phyloP scores from a whole-genome alignment of 2,888 invertebrate species.

The Tanypteryx hageni region DNA sequence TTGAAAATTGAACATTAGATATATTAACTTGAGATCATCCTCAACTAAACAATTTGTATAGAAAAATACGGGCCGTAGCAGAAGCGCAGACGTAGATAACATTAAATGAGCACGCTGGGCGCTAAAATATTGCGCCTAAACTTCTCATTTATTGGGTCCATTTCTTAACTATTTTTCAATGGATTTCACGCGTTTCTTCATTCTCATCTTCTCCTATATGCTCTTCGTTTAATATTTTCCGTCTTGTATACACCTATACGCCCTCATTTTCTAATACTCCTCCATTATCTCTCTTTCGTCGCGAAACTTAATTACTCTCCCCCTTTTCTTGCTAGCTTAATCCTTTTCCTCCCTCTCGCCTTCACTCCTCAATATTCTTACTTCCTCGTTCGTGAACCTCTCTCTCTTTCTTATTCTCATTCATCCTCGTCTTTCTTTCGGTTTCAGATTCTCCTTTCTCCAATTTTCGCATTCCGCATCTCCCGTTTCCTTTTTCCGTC shows the following conservation, averaged over 20 bases:
- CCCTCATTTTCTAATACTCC: constrained; percentile 9
- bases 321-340: background rate
- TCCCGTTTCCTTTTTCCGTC: background rate
- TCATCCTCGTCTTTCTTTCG: background rate
- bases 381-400: background rate
- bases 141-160: background rate
- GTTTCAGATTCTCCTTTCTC: background rate
- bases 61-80: too few relatives aligned
- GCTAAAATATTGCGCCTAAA: background rate
- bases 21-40: too few relatives aligned
- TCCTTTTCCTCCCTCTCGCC: background rate
- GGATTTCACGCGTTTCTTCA: background rate
- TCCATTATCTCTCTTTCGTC: background rate
- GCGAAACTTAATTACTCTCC: background rate
- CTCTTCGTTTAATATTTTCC: background rate
- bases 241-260: background rate
- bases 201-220: background rate
- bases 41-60: too few relatives aligned
- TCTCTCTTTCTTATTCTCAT: background rate
- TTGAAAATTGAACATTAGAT: too few relatives aligned
- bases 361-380: background rate
- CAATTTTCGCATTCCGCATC: constrained; percentile 12
- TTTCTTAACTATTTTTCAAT: background rate
- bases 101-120: too few relatives aligned
- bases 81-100: too few relatives aligned